Base-by-base conservation (phyloP, 2,888 invertebrate genomes). In the Sphaerophoria rueppellii region DNA sequence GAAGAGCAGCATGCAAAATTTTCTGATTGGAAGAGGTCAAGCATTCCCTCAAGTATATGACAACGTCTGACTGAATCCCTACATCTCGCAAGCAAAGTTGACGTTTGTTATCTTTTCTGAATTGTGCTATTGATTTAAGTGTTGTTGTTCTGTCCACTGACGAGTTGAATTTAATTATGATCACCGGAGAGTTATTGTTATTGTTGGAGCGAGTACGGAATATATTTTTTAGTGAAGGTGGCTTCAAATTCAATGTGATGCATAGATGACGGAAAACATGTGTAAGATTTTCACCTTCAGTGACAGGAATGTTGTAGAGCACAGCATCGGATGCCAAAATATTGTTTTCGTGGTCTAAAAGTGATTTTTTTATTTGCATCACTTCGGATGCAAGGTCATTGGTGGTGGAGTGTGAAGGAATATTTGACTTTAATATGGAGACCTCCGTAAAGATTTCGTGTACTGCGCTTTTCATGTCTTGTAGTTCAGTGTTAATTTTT, bases 191-290 rank as follows among this genome's bases (percentile, higher is more conserved):
- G 54, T 54, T 32, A 24, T 54, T 54, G 32, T 35, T 37, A 14
- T 57, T 57, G 6, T 57, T 57, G 2, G n/a, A 14, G 57, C 57
- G 57, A 37, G 57, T 57, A 7, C 57, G 57, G 9, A 57, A 57
- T 37, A 57, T 57, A 11, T 57, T 6, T 35, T 57, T 57, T n/a
- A 57, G 37, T 14, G 57, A 14, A 5, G 55, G 55, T 34, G 34
- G 55, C 32, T 55, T 55, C 6, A 55, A 34, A n/a, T 14, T 57
- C 6, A 57, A 57, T 2, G 35, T 37, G 6, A 57, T 57, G 32
- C 57, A 57, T 37, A 37, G 14, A 6, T 57, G 57, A 34, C 57
- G 35, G 12, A 54, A 54, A 32, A 54, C 12, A 32, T 32, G 54
- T 4, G 54, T 54, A 32, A 54, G 32, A 34, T 54, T 54, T 37